Conservation (phyloP, 2,113 vertebrate genomes). For the Lipotes vexillifer region DNA sequence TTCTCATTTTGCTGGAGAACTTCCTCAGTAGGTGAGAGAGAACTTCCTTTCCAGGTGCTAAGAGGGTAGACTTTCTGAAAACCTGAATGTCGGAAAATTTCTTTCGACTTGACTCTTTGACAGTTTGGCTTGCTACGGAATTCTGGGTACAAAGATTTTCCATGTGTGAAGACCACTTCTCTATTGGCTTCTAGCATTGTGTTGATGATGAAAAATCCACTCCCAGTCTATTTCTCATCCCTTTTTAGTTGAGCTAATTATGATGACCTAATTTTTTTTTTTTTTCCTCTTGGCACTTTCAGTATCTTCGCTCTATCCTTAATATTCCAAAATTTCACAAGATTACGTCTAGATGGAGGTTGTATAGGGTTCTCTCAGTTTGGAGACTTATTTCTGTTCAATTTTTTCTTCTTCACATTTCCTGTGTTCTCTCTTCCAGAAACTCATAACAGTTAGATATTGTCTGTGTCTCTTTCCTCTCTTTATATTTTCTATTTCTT, state of each 20-base stretch:
- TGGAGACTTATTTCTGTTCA: neutral
- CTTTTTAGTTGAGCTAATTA: neutral
- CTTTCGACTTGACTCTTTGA: neutral
- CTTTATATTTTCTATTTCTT: neutral
- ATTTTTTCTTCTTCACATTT: neutral
- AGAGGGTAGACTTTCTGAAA: neutral
- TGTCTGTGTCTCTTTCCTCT: neutral
- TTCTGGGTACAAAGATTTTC: neutral
- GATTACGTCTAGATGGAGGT: neutral
- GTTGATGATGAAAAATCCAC: neutral
- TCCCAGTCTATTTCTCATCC: neutral
- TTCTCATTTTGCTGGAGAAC: neutral
- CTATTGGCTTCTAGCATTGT: neutral
- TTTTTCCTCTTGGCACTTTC: neutral
- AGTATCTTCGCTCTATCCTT: neutral
- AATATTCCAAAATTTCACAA: neutral
- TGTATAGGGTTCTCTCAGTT: neutral
- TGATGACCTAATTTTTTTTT: neutral
- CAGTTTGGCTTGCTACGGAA: neutral
- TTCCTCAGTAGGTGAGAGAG: neutral
- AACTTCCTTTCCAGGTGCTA: neutral
- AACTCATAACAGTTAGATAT: neutral
- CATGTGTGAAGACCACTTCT: neutral
- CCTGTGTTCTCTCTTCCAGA: neutral
- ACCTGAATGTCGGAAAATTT: neutral